Conservation (phyloP, 2,888 invertebrate genomes). For the Odontocolon sp. region DNA sequence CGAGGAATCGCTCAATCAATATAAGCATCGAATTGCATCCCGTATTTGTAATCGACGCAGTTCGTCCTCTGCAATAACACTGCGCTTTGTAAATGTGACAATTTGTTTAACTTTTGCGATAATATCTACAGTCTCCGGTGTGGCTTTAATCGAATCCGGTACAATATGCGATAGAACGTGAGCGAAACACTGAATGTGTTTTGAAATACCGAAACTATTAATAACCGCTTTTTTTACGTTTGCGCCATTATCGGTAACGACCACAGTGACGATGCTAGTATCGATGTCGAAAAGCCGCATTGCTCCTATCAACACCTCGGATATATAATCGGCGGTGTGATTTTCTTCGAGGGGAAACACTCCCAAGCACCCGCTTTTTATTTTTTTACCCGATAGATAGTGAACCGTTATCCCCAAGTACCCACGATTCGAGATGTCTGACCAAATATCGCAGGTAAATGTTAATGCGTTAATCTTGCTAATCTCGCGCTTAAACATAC, state of each 20-base stretch:
- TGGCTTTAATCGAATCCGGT: constrained; percentile 32
- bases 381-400: no score
- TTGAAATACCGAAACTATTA: constrained; percentile 41
- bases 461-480: neutral
- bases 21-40: constrained; percentile 54
- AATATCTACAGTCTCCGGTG: neutral
- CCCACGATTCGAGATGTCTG: constrained; percentile 28
- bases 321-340: no score
- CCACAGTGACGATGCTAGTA: no score
- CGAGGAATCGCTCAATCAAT: constrained; percentile 53
- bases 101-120: constrained; percentile 44
- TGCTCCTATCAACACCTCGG: no score
- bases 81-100: constrained; percentile 35
- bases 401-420: no score
- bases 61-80: constrained; percentile 37
- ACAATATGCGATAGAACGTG: constrained; percentile 49
- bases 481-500: neutral
- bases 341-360: no score
- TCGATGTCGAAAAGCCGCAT: no score
- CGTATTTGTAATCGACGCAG: constrained; percentile 32
- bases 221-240: constrained; percentile 51
- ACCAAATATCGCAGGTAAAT: constrained; percentile 49
- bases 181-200: constrained; percentile 57
- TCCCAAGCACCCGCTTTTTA: no score
- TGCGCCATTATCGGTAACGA: no score